Percentiles rank a stretch among this genome's conserved stretches.
Conservation (phyloP, 53 echinoderm and acorn worm species). For the Temnopleurus reevesii region DNA sequence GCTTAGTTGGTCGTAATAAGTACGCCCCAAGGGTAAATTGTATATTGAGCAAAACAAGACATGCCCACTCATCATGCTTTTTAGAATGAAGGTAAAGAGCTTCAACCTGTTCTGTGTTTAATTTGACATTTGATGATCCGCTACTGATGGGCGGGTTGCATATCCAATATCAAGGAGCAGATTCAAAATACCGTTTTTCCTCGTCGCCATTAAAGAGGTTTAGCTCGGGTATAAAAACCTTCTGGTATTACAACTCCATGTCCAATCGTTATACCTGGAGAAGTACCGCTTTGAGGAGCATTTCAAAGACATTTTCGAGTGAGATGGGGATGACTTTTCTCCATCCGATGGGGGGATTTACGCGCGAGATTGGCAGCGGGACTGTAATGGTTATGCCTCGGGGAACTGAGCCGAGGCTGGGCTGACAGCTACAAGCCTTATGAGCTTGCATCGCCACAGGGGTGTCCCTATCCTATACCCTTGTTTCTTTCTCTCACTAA, state of each 20-base stretch:
- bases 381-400: conserved; percentile 49
- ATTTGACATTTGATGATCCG: conserved; percentile 31
- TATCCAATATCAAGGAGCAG: not conserved
- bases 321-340: not conserved
- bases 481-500: not conserved
- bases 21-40: conserved; percentile 37
- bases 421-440: conserved; percentile 54
- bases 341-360: conserved; percentile 36
- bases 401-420: conserved; percentile 13
- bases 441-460: not conserved
- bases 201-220: conserved; percentile 4
- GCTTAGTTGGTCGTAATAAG: conserved; percentile 13
- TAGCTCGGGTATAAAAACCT: conserved; percentile 32
- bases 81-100: not conserved
- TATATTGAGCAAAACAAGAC: not conserved
- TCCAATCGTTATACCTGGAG: not conserved
- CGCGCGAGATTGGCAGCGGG: conserved; percentile 48
- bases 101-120: not conserved
- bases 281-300: conserved; percentile 2
- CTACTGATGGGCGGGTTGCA: not conserved
- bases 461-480: not conserved
- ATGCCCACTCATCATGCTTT: conserved; percentile 16
- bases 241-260: conserved; percentile 12
- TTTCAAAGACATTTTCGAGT: not conserved
- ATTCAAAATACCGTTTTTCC: no score